Base-by-base conservation (phyloP, 2,797 vertebrate species). In the Liasis olivaceus region DNA sequence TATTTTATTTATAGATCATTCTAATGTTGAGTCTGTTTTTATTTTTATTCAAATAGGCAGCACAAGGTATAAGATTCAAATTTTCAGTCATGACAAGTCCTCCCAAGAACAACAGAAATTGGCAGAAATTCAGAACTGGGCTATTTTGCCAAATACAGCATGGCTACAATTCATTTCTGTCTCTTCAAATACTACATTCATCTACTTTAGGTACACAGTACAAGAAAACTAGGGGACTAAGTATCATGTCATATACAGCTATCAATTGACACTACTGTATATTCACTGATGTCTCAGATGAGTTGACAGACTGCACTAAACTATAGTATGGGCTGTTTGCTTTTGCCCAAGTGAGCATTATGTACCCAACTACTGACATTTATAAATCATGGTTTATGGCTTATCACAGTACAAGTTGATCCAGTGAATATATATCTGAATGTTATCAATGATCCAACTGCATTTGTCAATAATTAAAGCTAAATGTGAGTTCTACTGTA, bases 151-250 rank as follows among this genome's bases (percentile, higher is more conserved):
- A 95, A 96, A 95, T 63, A 91, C 89, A 95, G 95, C 91, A 87
- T 36, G 90, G 93, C 93, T 2, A 88, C 85, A 87, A 94, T 93
- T 95, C 92, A 90, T 14, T 69, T 89, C 0, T 94, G 93, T 94
- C 95, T 94, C 89, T 93, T 96, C 93, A 95, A 96, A 95, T 95
- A 96, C 92, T 95, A 94, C 94, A 95, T 94, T 92, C 91, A 87
- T 9, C 51, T 93, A 95, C 93, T 94, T 87, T 0, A 95, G 58
- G 81, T 85, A 77, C 31, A 20, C 0, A 0, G 94, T 89, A 94
- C 95, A 94, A 84, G 56, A 54, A 87, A 91, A 94, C 94, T 95
- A 95, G 92, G 92, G 96, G 94, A 96, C 93, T 94, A 96, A 93
- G 90, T 90, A 77, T 22, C 90, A 66, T 92, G 91, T 95, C 95